A percentile compares a stretch with the other conserved stretches of the same genome.
phyloP scores from a whole-genome alignment of 1,140 invertebrate genomes.

The Drosophila grimshawi region DNA sequence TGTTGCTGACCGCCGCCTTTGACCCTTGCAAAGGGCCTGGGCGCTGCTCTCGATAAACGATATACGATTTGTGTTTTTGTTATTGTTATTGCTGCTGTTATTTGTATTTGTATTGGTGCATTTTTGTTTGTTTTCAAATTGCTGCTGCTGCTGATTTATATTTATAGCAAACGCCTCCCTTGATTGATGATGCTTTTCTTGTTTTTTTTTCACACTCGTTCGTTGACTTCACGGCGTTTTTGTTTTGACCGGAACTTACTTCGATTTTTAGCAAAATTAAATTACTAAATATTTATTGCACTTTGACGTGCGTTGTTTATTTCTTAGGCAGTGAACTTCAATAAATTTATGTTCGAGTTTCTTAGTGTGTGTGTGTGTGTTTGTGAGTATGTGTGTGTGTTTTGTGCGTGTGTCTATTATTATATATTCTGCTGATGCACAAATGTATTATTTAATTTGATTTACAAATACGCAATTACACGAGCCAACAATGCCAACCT shows the following conservation, averaged over 20 bases:
- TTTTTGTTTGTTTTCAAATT: constrained; percentile 71
- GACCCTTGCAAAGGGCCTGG: constrained; percentile 1
- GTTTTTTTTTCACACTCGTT: constrained; percentile 36
- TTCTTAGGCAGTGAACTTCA: constrained; percentile 46
- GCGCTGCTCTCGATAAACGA: not conserved
- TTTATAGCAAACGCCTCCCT: constrained; percentile 55
- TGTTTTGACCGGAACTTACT: constrained; percentile 56
- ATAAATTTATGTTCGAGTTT: constrained; percentile 29
- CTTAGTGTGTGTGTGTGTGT: constrained; percentile 11
- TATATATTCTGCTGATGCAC: constrained; percentile 54
- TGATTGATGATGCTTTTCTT: constrained; percentile 29
- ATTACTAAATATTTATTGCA: constrained; percentile 62
- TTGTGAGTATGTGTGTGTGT: constrained; percentile 23
- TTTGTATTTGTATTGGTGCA: constrained; percentile 41
- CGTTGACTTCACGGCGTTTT: constrained; percentile 41
- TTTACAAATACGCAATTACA: constrained; percentile 21
- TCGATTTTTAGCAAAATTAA: constrained; percentile 64
- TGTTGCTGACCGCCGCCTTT: constrained; percentile 6
- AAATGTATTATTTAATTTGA: constrained; percentile 25
- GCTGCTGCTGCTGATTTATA: constrained; percentile 41
- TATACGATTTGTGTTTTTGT: constrained; percentile 25
- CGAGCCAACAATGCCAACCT: not conserved
- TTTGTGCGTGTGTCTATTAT: constrained; percentile 67
- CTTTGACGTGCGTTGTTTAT: constrained; percentile 50
- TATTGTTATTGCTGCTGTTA: constrained; percentile 37